A percentile compares a stretch with the other conserved stretches of the same genome.
Evolutionary conservation across 2,113 vertebrate genomes (phyloP).

Genomic region (Cyrtonyx montezumae): DNA sequence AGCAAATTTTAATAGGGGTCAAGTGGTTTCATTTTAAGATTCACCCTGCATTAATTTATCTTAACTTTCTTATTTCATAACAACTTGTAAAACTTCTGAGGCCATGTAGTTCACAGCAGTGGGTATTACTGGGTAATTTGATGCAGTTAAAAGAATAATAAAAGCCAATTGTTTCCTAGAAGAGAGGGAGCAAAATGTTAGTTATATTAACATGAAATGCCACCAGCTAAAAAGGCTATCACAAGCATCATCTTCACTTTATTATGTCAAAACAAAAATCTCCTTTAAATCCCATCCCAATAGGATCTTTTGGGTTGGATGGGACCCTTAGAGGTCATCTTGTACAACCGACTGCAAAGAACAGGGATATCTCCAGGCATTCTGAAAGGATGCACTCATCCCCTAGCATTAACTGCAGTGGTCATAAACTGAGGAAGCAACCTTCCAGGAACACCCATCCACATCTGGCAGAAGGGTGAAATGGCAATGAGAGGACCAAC

Average conservation of each 20-base stretch:
- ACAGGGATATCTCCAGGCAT: background rate
- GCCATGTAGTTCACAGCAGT: background rate
- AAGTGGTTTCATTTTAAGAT: background rate
- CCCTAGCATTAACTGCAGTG: background rate
- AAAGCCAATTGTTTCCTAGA: background rate
- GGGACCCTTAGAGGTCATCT: too few species aligned
- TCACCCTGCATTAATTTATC: background rate
- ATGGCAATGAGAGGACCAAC: background rate
- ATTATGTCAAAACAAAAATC: background rate
- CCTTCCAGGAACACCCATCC: background rate
- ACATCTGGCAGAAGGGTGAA: background rate
- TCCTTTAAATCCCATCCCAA: background rate
- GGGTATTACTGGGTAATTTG: background rate
- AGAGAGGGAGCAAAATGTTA: background rate
- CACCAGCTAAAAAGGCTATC: background rate
- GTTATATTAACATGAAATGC: background rate
- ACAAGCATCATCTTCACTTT: background rate
- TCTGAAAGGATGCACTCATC: background rate
- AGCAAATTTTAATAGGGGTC: conserved; percentile 34
- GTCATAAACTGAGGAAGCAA: background rate
- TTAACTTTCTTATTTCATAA: background rate
- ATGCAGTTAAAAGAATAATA: background rate
- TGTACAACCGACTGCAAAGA: too few species aligned
- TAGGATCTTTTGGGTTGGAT: too few species aligned
- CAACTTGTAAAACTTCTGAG: conserved; percentile 4